Conservation (phyloP, 2,113 vertebrate species). For the Oreotrochilus melanogaster region DNA sequence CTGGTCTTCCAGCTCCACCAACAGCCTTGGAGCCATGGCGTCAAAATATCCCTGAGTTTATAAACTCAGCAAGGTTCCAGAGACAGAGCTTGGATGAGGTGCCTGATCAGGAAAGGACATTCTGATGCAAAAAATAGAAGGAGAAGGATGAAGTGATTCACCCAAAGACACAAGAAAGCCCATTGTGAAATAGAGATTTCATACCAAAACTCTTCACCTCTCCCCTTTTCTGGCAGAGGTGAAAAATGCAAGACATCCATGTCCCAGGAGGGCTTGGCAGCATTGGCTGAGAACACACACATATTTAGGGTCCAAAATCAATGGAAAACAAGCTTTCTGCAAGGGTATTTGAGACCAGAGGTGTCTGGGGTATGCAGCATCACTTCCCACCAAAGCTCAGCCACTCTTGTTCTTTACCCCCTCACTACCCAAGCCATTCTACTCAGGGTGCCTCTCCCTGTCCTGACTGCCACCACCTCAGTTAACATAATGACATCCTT, state of each 20-base stretch:
- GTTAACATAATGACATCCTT: background rate
- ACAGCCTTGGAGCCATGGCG: background rate
- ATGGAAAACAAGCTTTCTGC: background rate
- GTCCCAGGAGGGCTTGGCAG: background rate
- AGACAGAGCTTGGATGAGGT: background rate
- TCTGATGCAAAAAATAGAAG: background rate
- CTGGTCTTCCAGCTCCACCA: background rate
- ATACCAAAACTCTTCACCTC: background rate
- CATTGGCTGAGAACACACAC: background rate
- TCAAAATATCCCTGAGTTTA: background rate
- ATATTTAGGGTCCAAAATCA: background rate
- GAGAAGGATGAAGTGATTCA: background rate
- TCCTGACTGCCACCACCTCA: background rate
- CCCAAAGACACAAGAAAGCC: background rate
- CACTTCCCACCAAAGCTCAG: background rate
- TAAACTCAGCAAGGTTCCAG: background rate
- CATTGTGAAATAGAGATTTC: background rate
- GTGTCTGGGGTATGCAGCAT: fast-evolving
- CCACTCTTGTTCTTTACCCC: fast-evolving
- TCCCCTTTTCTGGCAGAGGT: background rate
- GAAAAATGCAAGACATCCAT: background rate
- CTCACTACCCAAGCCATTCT: background rate
- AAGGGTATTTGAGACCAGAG: background rate
- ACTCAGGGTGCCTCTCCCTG: too few relatives aligned
- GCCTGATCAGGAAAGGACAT: background rate